Base-by-base conservation (phyloP, 2,113 vertebrate genomes). In the Lichenostomus cassidix region DNA sequence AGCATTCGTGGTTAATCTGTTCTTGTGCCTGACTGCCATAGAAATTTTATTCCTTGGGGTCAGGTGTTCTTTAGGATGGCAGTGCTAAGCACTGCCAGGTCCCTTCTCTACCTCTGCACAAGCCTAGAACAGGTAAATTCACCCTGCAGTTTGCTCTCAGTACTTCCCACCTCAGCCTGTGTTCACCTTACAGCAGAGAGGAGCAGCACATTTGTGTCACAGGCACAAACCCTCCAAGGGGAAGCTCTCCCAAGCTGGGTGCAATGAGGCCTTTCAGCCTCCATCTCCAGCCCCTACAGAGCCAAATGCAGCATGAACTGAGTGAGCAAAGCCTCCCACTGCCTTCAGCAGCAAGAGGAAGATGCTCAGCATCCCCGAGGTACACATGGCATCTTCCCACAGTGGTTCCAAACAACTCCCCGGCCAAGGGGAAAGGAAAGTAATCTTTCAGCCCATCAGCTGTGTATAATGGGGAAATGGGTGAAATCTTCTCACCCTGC, bases 281-380 rank as follows among this genome's bases (percentile, higher is more conserved):
- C 85, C 74, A 6, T 39, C 68, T 80, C 44, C 90, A 74, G 56
- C 39, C 83, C 56, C 73, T 12, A 0, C 64, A 10, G 74, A 15
- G 73, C 52, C 6, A 10, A 87, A 63, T 15, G 29, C 47, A 47
- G 80, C 65, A 18, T 41, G 39, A 83, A 64, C 20, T 5, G 39
- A 33, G 10, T 0, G 46, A 85, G 76, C 37, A 37, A 64, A 91
- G 75, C 49, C 77, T 68, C 82, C 70, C n/a, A 2, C 39, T 42
- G 39, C 53, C 3, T 0, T 5, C 0, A 0, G 74, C 63, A 46
- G 4, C 0, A 2, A 70, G 22, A 46, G 35, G 37, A 75, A 35
- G 52, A 5, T 31, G 74, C 87, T 88, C 53, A 58, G 95, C 37
- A 2, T 62, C 71, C 10, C 10, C 2, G 5, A 14, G 46, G 14